Evolutionary conservation across 2,797 vertebrate species (phyloP), one percentile per base, ranked within the genome.

Genomic region (Podargus strigoides): DNA sequence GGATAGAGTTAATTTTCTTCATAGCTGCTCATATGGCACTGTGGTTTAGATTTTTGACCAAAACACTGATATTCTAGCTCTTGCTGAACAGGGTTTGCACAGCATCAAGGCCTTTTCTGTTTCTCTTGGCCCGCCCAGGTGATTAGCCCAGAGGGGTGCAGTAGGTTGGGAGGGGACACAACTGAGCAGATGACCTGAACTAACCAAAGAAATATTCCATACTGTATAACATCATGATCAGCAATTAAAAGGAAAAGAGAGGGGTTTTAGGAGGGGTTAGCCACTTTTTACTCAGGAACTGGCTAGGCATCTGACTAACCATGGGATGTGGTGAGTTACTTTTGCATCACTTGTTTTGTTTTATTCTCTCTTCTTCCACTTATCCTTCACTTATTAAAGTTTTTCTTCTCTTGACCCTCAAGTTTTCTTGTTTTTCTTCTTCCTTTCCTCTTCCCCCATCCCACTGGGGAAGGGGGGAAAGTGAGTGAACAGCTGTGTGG

Each of bases 211-310:
- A 19, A 52, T 49, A 62, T 59, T 72, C n/a, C 11, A 39, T 52
- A 41, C 55, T 8, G 26, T 12, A 12, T 12, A 41, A 18, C 10
- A 60, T 13, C 13, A 28, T 21, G 8, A 16, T 46, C 44, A 62
- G 24, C 21, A 86, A 58, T 55, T n/a, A 52, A 73, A 87, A 72
- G 16, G 47, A 44, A 62, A 44, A 41, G 5, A 14, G 8, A 1
- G 3, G 1, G 2, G 0, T 12, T 55, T 37, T 18, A 17, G 7
- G 12, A 22, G 3, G 4, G 2, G 1, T 68, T 44, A 64, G 8
- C 2, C 23, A 14, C 34, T 15, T 37, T 74, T 59, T 75, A 2
- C 49, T 72, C 7, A 47, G 21, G 46, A 82, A 30, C 37, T 42
- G 8, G 2, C 7, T 72, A 32, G 22, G 19, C 52, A 58, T 27